Evolutionary conservation across 2,797 vertebrate species (phyloP).

Genomic region (Perodicticus potto): DNA sequence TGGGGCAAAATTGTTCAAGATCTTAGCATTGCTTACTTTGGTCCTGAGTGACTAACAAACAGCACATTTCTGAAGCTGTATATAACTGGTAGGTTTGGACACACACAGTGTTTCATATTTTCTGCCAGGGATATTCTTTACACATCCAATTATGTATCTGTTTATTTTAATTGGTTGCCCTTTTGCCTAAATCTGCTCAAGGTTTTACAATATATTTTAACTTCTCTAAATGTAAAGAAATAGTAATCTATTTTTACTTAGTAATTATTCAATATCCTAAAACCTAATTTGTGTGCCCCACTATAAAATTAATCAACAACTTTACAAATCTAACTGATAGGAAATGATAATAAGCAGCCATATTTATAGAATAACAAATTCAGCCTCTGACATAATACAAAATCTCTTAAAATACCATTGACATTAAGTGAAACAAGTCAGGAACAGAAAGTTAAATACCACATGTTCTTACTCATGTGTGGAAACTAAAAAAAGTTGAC

Average conservation of each 20-base stretch:
- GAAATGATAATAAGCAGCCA: not conserved
- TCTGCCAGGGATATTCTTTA: slow-evolving; percentile 13
- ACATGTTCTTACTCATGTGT: no score
- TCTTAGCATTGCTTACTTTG: not conserved
- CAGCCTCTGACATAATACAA: slow-evolving; percentile 4
- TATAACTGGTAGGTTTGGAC: not conserved
- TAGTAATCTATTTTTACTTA: not conserved
- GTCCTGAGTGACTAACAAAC: not conserved
- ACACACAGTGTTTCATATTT: not conserved
- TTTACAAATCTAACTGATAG: not conserved
- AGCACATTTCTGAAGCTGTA: not conserved
- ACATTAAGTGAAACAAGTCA: no score
- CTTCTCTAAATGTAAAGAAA: slow-evolving; percentile 26
- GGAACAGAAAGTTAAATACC: no score
- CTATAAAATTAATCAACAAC: slow-evolving; percentile 16
- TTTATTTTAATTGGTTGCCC: not conserved
- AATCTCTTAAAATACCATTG: slow-evolving; percentile 2
- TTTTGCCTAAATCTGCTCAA: slow-evolving; percentile 21
- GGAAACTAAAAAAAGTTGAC: no score
- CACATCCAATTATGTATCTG: not conserved
- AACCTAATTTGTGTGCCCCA: not conserved
- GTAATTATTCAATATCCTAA: slow-evolving; percentile 36
- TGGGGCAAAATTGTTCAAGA: not conserved
- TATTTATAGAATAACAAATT: not conserved
- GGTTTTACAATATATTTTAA: slow-evolving; percentile 43